Base-by-base conservation (phyloP, 2,113 vertebrate genomes). In the Shinisaurus crocodilurus region DNA sequence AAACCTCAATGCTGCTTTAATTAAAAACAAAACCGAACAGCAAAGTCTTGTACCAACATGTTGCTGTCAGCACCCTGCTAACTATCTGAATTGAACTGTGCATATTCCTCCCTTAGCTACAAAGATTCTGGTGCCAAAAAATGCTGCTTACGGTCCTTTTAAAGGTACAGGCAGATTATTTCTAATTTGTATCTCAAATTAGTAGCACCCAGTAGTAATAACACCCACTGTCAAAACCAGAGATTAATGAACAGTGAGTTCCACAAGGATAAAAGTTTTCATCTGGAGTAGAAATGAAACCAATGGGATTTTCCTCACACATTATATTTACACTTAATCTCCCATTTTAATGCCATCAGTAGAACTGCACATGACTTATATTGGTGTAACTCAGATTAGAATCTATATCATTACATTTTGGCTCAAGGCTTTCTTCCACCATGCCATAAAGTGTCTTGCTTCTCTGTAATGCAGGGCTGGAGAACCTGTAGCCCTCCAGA, bases 21-120 rank as follows among this genome's bases (percentile, higher is more conserved):
- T 96, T 96, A 96, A 96, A 88, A 96, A 96, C 95, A 96, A 96
- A 96, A 96, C 94, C 83, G 92, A 94, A 89, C 89, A 94, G 94
- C 94, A 93, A 90, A 95, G 94, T 96, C 96, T 94, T 96, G 96
- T 96, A 96, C 92, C 91, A 95, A 96, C 96, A 96, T 91, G 96
- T 96, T 94, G 92, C 96, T 96, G 96, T 95, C 95, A 96, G 96
- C 95, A 95, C 94, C 95, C 95, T 96, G 94, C 95, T 96, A 95
- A 93, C 96, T 92, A 91, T 94, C 91, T 94, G 94, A 92, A 94
- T 67, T 91, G 91, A 96, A 94, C 92, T 95, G 93, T 82, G 91
- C 94, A 92, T 92, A 90, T 95, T 89, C 0, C 0, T 91, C 92
- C 94, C 83, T 89, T 74, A 86, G 91, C 77, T 91, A 45, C 67